A percentile compares a stretch with the other conserved stretches of the same genome.
Conservation (phyloP, 2,113 vertebrate genomes). For the Bubo scandiacus region DNA sequence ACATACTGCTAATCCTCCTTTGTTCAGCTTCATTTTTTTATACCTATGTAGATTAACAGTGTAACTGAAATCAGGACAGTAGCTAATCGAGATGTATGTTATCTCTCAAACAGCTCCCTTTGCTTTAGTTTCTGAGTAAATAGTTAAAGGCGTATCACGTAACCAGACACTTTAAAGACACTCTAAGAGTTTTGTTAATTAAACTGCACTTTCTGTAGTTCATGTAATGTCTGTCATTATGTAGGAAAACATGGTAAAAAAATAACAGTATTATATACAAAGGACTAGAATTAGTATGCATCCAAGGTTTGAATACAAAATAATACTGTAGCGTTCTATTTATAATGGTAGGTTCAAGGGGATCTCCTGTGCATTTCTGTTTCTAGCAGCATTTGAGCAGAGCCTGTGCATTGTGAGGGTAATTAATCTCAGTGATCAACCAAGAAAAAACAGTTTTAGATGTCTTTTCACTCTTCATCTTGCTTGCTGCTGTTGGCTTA, state of each 20-base stretch:
- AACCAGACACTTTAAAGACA: background rate
- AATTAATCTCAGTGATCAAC: background rate
- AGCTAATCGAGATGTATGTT: background rate
- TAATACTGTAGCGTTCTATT: background rate
- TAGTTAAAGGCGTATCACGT: background rate
- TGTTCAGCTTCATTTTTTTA: background rate
- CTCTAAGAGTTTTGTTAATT: background rate
- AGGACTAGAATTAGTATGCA: background rate
- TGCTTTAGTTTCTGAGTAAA: background rate
- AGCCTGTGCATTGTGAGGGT: background rate
- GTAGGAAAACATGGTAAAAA: background rate
- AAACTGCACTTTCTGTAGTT: background rate
- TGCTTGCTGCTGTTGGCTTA: background rate
- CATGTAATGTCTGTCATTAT: background rate
- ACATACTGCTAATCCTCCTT: background rate
- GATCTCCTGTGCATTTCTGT: background rate
- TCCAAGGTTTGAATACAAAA: background rate
- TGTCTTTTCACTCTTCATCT: background rate
- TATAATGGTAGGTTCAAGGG: background rate
- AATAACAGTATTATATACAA: background rate
- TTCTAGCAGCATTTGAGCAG: background rate
- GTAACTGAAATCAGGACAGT: background rate
- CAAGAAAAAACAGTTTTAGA: background rate
- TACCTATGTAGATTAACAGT: background rate
- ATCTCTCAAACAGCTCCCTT: background rate